Evolutionary conservation across 2,888 invertebrate species (phyloP).

Genomic region (Eilema caniola): DNA sequence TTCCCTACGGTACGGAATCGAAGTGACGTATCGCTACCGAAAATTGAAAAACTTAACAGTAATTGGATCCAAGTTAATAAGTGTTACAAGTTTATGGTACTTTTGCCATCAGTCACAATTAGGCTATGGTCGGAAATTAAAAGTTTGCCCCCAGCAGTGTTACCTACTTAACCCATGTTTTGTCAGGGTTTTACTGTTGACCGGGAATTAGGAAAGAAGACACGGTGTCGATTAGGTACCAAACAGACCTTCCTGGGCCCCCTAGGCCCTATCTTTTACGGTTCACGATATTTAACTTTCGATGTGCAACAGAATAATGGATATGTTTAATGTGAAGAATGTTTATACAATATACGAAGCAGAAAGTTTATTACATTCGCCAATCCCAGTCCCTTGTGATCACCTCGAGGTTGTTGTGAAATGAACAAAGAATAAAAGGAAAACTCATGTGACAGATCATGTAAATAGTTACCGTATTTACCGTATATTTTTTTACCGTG

Average conservation of each 20-base stretch:
- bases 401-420: constrained; percentile 6
- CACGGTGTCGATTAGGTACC: no score
- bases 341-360: neutral
- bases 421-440: constrained; percentile 2
- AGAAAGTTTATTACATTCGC: neutral
- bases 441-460: neutral
- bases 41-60: neutral
- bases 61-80: neutral
- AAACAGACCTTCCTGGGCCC: neutral
- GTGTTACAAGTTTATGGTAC: neutral
- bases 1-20: neutral
- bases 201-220: neutral
- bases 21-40: neutral
- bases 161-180: neutral
- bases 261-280: neutral
- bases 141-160: neutral
- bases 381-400: constrained; percentile 4
- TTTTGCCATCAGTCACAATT: neutral
- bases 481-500: no score
- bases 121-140: neutral
- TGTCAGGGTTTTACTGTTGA: neutral
- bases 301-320: neutral
- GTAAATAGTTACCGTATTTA: no score
- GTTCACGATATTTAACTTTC: neutral
- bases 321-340: constrained; percentile 3